Base-by-base conservation (phyloP, 2,113 vertebrate species). In the Centrocercus urophasianus region DNA sequence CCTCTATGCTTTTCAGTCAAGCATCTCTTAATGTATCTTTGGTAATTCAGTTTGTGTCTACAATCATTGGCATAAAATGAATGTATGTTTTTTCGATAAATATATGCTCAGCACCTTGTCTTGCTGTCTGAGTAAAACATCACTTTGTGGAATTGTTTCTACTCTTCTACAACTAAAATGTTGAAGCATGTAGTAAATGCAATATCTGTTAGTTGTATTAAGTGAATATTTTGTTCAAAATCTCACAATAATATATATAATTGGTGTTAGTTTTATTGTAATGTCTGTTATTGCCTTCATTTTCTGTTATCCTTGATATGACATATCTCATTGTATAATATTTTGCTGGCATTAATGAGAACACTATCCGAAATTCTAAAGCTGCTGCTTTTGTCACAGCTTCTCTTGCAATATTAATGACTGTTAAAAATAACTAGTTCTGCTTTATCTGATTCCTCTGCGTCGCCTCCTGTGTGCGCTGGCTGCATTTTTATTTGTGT, bases 401-500 rank as follows among this genome's bases (percentile, higher is more conserved):
- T 88, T 73, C 66, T 94, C 79, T 78, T 81, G 38, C 64, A 86
- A 81, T 91, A 93, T 88, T 92, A 88, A 93, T 71, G 64, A n/a
- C 82, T 74, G 76, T 74, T 71, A 93, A 91, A 89, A 94, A 93
- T 74, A 89, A 83, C 66, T 52, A 43, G 22, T 82, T 75, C 52
- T 85, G 9, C 30, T 83, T 92, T 75, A 82, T 64, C 83, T 28
- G 8, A 89, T 93, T 90, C 76, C 50, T 56, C 50, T 83, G 11
- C 71, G 36, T 79, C 1, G 1, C 71, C 84, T 90, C 66, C 77
- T 67, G 47, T 64, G 63, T 81, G 59, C 48, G 81, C 80, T 91
- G 88, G 54, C 69, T 94, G 85, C 38, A 27, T 80, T 90, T 89
- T 78, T 48, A 71, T 92, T 95, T 89, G 83, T 65, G 87, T 48